Evolutionary conservation across 2,888 invertebrate genomes (phyloP).

Genomic region (Mesoligia furuncula): DNA sequence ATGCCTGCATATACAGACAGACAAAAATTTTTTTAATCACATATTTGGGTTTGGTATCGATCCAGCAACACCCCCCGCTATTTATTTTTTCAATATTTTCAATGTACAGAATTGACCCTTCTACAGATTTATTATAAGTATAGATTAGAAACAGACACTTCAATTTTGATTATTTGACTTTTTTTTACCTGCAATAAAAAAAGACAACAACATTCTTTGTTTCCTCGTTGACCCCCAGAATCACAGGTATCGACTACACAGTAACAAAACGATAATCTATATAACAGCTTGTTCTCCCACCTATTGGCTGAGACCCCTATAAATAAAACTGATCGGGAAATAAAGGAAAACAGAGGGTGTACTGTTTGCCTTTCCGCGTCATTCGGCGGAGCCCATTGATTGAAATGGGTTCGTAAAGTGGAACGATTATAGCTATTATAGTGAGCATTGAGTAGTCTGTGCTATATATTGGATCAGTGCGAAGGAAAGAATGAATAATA

Average conservation of each 20-base stretch:
- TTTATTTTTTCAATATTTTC: too few species aligned
- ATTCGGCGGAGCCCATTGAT: conserved; percentile 23
- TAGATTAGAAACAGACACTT: too few species aligned
- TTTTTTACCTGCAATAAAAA: too few species aligned
- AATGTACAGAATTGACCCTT: too few species aligned
- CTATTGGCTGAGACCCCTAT: conserved; percentile 30
- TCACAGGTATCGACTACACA: neutral
- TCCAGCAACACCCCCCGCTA: too few species aligned
- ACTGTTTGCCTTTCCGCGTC: conserved; percentile 36
- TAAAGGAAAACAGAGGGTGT: conserved; percentile 34
- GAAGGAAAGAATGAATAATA: neutral
- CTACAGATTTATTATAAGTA: too few species aligned
- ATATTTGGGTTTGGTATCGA: too few species aligned
- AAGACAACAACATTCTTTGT: neutral
- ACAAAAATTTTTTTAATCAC: too few species aligned
- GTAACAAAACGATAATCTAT: conserved; percentile 13
- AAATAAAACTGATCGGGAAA: conserved; percentile 48
- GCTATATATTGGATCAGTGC: neutral
- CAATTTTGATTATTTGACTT: too few species aligned
- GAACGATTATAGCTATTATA: conserved; percentile 5
- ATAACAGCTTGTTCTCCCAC: conserved; percentile 6
- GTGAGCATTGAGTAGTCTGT: neutral
- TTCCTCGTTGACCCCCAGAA: conserved; percentile 14
- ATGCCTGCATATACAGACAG: too few species aligned
- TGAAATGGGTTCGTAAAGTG: conserved; percentile 26